Conservation (phyloP, 1,140 invertebrate genomes). For the Polypedilum pembai region DNA sequence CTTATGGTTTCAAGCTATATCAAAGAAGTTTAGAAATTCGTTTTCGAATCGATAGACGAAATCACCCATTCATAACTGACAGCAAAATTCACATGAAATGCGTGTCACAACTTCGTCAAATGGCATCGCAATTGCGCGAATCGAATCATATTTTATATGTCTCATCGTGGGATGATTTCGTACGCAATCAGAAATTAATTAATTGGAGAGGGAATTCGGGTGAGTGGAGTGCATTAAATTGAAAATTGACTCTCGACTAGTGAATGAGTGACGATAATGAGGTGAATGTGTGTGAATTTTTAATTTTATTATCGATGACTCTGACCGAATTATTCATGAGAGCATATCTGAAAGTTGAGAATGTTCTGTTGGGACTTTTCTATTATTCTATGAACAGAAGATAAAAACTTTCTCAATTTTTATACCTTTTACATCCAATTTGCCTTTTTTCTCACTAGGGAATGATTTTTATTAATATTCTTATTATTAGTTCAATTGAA, state of each 20-base stretch:
- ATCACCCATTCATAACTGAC: conserved; percentile 37
- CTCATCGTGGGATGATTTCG: conserved; percentile 38
- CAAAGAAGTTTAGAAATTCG: conserved; percentile 39
- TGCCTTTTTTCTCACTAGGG: too few species aligned
- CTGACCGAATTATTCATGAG: too few species aligned
- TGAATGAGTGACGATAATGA: too few species aligned
- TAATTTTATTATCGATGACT: too few species aligned
- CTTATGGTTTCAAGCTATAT: conserved; percentile 37
- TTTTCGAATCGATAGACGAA: conserved; percentile 37
- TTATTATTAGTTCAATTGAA: too few species aligned
- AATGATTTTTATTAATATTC: too few species aligned
- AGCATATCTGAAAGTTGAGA: too few species aligned
- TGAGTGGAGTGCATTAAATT: conserved; percentile 31
- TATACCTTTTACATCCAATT: too few species aligned
- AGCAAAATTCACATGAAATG: conserved; percentile 37
- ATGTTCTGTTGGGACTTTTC: too few species aligned
- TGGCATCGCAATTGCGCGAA: conserved; percentile 36
- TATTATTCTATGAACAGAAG: too few species aligned
- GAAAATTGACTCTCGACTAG: not conserved
- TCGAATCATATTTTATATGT: conserved; percentile 34
- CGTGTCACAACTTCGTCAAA: conserved; percentile 38
- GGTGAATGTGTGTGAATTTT: too few species aligned
- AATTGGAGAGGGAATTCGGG: conserved; percentile 33
- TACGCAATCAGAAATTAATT: conserved; percentile 39
- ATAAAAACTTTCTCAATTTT: too few species aligned